Evolutionary conservation across 2,797 vertebrate genomes (phyloP).

Genomic region (Buceros bicornis): DNA sequence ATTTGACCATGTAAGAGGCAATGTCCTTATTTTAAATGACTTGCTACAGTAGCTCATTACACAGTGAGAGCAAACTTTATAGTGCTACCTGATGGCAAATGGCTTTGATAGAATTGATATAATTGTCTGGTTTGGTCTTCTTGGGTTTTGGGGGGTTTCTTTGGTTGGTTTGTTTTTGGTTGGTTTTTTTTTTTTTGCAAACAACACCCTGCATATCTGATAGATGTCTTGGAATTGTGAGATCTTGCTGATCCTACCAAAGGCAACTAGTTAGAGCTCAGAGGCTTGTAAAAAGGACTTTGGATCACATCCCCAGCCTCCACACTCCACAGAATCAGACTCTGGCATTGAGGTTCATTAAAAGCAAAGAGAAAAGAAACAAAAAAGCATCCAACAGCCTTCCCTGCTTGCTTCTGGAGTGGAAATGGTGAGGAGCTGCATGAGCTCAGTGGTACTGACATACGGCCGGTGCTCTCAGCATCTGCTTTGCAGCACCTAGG

Average conservation of each 20-base stretch:
- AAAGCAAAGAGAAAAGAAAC: neutral
- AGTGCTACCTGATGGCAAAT: neutral
- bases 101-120: neutral
- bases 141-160: neutral
- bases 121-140: neutral
- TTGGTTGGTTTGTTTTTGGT: too few relatives aligned
- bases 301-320: neutral
- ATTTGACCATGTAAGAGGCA: accelerated
- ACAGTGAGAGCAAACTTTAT: neutral
- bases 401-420: neutral
- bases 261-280: neutral
- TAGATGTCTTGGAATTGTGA: neutral
- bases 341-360: neutral
- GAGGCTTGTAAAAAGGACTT: neutral
- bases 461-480: neutral
- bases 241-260: neutral
- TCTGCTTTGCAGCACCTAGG: neutral
- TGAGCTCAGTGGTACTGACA: neutral
- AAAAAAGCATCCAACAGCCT: neutral
- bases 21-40: neutral
- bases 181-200: neutral
- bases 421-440: neutral
- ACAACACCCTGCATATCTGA: neutral
- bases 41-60: accelerated
- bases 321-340: neutral